Conservation (phyloP, 2,113 vertebrate genomes). For the Holacanthus passer region DNA sequence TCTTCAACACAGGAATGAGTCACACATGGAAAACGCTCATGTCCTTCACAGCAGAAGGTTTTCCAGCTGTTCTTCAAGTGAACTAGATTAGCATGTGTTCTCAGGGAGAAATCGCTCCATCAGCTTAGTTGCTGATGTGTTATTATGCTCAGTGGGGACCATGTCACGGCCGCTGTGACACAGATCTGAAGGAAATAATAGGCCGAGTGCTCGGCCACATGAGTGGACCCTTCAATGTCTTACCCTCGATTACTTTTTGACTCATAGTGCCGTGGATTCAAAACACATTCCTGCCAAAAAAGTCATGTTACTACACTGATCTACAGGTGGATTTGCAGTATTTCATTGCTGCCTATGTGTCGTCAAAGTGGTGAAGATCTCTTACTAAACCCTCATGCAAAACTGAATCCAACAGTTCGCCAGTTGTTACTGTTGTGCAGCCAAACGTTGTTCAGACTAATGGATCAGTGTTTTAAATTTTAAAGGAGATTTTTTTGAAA, state of each 20-base stretch:
- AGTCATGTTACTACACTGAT: no score
- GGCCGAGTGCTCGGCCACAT: conserved; percentile 17
- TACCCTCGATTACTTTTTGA: conserved; percentile 13
- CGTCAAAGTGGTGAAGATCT: no score
- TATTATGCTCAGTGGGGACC: conserved; percentile 26
- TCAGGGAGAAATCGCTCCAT: background rate
- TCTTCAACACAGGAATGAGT: conserved; percentile 36
- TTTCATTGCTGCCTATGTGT: no score
- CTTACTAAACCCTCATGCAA: no score
- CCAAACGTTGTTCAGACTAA: no score
- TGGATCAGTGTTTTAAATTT: no score
- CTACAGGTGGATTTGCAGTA: no score
- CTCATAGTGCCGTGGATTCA: conserved; percentile 6
- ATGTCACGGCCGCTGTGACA: conserved; percentile 26
- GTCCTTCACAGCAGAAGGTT: conserved; percentile 4
- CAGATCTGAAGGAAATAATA: conserved; percentile 41
- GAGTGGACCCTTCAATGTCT: conserved; percentile 13
- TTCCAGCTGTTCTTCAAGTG: conserved; percentile 27
- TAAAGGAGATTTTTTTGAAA: no score
- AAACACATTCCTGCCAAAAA: no score
- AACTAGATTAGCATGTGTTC: conserved; percentile 40
- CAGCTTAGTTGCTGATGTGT: conserved; percentile 48
- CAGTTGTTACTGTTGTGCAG: no score
- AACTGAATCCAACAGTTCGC: no score
- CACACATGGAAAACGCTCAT: conserved; percentile 6